Percentiles rank a stretch among this genome's conserved stretches.
Evolutionary conservation across 23 tunicate genomes (phyloP).

Genomic region (Trididemnum clinides): DNA sequence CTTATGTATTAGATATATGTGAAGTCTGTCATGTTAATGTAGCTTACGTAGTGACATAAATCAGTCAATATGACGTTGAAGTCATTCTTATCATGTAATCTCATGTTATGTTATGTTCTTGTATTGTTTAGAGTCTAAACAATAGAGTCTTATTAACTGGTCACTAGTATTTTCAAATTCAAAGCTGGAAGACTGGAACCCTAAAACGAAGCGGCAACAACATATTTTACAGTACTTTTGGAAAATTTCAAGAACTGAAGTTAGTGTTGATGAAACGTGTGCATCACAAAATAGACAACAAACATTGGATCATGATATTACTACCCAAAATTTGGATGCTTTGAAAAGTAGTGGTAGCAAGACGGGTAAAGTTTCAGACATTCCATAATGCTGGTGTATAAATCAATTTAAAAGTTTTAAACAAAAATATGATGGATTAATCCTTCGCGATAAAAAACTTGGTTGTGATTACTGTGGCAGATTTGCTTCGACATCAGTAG

Average conservation of each 20-base stretch:
- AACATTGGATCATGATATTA: constrained; percentile 26
- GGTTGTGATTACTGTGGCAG: constrained; percentile 58
- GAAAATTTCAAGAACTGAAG: constrained; percentile 30
- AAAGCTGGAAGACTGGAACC: constrained; percentile 30
- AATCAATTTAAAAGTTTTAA: constrained; percentile 37
- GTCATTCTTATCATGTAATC: too few relatives aligned
- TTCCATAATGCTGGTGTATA: constrained; percentile 61
- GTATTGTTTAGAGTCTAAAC: too few relatives aligned
- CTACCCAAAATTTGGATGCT: constrained; percentile 23
- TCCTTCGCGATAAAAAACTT: constrained; percentile 34
- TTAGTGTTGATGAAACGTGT: constrained; percentile 35
- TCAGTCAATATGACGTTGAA: too few relatives aligned
- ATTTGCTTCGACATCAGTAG: constrained; percentile 35
- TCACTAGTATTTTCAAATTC: too few relatives aligned
- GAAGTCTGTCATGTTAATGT: too few relatives aligned
- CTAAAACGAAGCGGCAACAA: constrained; percentile 26
- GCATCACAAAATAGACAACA: constrained; percentile 25
- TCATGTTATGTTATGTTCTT: too few relatives aligned
- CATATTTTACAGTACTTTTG: constrained; percentile 25
- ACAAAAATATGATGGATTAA: constrained; percentile 58
- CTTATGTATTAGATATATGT: too few relatives aligned
- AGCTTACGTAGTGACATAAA: too few relatives aligned
- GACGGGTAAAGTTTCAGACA: constrained; percentile 19
- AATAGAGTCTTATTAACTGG: too few relatives aligned
- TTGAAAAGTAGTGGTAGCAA: constrained; percentile 22